Conservation (phyloP, 35 echinoderm and acorn worm species). For the Apostichopus parvimensis region DNA sequence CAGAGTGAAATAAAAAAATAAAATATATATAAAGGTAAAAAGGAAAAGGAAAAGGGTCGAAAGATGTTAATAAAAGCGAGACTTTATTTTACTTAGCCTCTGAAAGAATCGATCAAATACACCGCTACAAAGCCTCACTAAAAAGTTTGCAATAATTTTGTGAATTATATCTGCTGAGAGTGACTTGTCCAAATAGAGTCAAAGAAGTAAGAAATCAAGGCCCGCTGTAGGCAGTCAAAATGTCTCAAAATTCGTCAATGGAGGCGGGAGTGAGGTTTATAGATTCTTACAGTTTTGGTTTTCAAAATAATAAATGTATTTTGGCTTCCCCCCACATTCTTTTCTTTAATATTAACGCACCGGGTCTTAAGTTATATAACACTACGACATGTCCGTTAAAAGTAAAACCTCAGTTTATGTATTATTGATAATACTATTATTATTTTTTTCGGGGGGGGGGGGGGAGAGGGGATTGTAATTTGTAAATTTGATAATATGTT, state of each 20-base stretch:
- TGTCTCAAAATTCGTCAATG: neutral
- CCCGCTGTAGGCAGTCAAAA: neutral
- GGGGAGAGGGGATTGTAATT: too few relatives aligned
- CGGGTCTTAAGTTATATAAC: too few relatives aligned
- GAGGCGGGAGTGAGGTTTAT: neutral
- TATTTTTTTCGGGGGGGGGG: too few relatives aligned
- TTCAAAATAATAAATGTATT: too few relatives aligned
- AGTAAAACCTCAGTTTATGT: too few relatives aligned
- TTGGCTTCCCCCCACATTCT: too few relatives aligned
- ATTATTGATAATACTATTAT: too few relatives aligned
- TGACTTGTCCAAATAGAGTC: neutral
- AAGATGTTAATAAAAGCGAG: neutral
- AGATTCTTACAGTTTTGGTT: neutral
- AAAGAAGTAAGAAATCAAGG: neutral
- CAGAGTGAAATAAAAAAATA: neutral
- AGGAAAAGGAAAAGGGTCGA: neutral
- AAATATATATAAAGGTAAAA: neutral
- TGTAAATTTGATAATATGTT: too few relatives aligned
- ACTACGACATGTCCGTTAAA: too few relatives aligned
- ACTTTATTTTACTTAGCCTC: conserved; percentile 4
- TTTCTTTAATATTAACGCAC: too few relatives aligned
- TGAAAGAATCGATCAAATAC: neutral
- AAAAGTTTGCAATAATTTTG: conserved; percentile 2
- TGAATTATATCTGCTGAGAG: neutral
- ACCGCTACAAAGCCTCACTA: conserved; percentile 7